Evolutionary conservation across 1,140 invertebrate species (phyloP), one percentile per base, ranked within the genome.

Genomic region (Cydia strobilella): DNA sequence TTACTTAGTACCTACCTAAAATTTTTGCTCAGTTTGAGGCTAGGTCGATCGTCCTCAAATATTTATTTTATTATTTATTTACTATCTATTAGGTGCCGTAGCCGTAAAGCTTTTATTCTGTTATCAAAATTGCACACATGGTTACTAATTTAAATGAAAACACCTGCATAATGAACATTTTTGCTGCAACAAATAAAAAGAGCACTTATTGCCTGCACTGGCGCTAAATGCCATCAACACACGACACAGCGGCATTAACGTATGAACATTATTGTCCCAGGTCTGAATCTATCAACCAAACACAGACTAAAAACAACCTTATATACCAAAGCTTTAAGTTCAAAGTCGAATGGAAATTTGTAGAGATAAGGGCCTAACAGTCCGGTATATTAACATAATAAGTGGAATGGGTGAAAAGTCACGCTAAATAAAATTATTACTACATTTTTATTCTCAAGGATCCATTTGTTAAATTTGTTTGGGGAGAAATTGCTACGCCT

Each of bases 321-420:
- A 54, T 20, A 0, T 0, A 7, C 15, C n/a, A 18, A 5, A 20
- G 1, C 1, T 54, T 54, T 4, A 54, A 54, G 51, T 54, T 54
- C 3, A 54, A 18, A 54, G 5, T 54, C 51, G 51, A 54, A 54
- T 54, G 51, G 6, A 5, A 20, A 54, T n/a, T 54, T n/a, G n/a
- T 18, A 54, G 1, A 54, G 18, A 54, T 54, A 54, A 54, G 51
- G 20, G 25, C 20, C 13, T n/a, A 13, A 66, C 63, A 35, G 25
- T 13, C 10, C 63, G 25, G 63, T 5, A 35, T 15, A 63, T 66
- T 66, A 66, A 66, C 63, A 66, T 66, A 66, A 66, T 66, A 66
- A 66, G 63, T 66, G 31, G 15, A 31, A n/a, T n/a, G 63, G 25
- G 20, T 54, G 51, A 54, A 54, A 66, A 66, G 63, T 66, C 27